Percentiles rank a stretch among this genome's conserved stretches.
Conservation (phyloP, 2,888 invertebrate species). For the Nephrotoma appendiculata region DNA sequence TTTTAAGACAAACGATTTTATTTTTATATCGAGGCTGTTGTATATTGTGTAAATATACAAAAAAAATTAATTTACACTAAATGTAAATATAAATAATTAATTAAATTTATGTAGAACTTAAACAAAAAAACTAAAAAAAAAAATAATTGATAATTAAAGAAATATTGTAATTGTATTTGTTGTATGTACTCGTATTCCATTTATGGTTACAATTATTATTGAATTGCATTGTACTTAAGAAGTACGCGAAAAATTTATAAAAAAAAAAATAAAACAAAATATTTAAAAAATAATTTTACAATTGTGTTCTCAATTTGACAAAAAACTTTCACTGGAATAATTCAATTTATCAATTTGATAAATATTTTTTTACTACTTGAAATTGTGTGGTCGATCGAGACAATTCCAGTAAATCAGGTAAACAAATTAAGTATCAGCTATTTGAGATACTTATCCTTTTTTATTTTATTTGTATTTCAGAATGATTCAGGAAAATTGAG, state of each 20-base stretch:
- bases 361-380: neutral
- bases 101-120: neutral
- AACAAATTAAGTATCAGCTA: too few relatives aligned
- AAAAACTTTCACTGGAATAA: neutral
- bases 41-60: neutral
- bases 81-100: constrained; percentile 1
- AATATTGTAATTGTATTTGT: neutral
- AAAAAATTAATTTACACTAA: neutral
- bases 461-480: too few relatives aligned
- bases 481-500: too few relatives aligned
- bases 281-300: neutral
- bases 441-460: too few relatives aligned
- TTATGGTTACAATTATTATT: neutral
- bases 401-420: too few relatives aligned
- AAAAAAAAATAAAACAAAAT: neutral
- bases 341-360: neutral
- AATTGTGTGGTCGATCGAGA: too few relatives aligned
- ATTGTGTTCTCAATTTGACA: neutral
- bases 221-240: neutral
- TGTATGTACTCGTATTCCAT: neutral
- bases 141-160: neutral
- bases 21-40: constrained; percentile 1
- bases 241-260: neutral
- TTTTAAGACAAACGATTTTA: neutral
- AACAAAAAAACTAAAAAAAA: neutral